Conservation (phyloP, 2,113 vertebrate species). For the Eptesicus fuscus region DNA sequence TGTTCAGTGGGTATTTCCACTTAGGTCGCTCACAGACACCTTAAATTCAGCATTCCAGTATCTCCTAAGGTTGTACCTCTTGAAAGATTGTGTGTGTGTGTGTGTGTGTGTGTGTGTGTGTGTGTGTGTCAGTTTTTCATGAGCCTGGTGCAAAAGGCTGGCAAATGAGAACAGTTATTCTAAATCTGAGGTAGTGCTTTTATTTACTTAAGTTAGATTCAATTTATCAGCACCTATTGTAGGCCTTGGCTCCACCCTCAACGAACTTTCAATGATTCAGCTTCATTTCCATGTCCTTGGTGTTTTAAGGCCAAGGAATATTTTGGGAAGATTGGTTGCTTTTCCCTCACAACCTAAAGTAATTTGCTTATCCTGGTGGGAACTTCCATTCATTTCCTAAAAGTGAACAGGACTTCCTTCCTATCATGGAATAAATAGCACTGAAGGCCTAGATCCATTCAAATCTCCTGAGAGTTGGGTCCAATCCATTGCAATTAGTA, state of each 20-base stretch:
- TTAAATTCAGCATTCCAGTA: background rate
- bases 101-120: no score
- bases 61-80: background rate
- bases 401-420: constrained; percentile 49
- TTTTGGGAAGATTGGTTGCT: constrained; percentile 29
- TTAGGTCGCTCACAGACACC: background rate
- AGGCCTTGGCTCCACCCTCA: background rate
- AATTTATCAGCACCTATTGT: background rate
- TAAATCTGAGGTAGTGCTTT: background rate
- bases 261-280: constrained; percentile 27
- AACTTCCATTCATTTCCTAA: constrained; percentile 67
- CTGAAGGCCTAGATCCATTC: background rate
- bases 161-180: background rate
- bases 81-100: background rate
- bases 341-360: background rate
- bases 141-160: background rate
- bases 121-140: background rate
- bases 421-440: constrained; percentile 35
- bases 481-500: constrained; percentile 44
- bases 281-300: constrained; percentile 42
- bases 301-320: constrained; percentile 20
- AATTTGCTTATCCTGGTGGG: constrained; percentile 59
- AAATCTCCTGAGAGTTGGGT: constrained; percentile 27
- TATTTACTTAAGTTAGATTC: constrained; percentile 4
- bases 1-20: background rate